Percentiles rank a stretch among this genome's conserved stretches.
Evolutionary conservation across 2,797 vertebrate genomes (phyloP).

Genomic region (Mormyrus proboscirostris): DNA sequence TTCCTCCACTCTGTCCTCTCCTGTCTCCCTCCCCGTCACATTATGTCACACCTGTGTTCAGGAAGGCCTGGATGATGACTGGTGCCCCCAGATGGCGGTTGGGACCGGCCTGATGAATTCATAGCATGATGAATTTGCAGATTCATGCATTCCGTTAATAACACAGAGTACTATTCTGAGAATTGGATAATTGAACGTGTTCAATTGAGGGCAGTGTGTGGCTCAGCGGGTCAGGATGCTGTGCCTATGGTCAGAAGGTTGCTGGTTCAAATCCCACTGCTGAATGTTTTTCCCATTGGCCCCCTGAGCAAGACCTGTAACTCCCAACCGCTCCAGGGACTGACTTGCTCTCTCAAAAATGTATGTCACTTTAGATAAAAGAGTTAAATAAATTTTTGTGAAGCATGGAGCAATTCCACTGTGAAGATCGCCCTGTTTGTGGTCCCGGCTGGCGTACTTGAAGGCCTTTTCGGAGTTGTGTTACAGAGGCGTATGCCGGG

Average conservation of each 20-base stretch:
- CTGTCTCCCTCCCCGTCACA: not conserved
- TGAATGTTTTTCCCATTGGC: not conserved
- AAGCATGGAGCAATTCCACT: not conserved
- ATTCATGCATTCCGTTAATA: not conserved
- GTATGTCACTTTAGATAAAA: not conserved
- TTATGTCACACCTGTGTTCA: not conserved
- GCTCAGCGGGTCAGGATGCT: not conserved
- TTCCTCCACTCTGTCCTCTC: not conserved
- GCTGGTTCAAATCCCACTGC: not conserved
- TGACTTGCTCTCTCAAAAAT: not conserved
- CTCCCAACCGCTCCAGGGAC: not conserved
- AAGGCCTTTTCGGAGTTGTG: not conserved
- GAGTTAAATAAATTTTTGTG: not conserved
- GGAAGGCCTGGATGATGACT: not conserved
- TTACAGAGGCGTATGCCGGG: not conserved
- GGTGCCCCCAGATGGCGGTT: too few relatives aligned
- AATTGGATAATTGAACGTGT: not conserved
- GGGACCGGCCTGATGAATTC: not conserved
- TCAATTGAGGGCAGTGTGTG: not conserved
- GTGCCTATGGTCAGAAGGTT: not conserved
- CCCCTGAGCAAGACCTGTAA: not conserved
- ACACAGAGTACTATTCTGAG: not conserved
- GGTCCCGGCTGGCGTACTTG: not conserved
- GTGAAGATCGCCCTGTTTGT: not conserved
- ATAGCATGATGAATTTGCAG: not conserved